Percentiles rank a stretch among this genome's conserved stretches.
Evolutionary conservation across 92 coral and sea anemone genomes (phyloP).

Genomic region (Palythoa caribaeorum): DNA sequence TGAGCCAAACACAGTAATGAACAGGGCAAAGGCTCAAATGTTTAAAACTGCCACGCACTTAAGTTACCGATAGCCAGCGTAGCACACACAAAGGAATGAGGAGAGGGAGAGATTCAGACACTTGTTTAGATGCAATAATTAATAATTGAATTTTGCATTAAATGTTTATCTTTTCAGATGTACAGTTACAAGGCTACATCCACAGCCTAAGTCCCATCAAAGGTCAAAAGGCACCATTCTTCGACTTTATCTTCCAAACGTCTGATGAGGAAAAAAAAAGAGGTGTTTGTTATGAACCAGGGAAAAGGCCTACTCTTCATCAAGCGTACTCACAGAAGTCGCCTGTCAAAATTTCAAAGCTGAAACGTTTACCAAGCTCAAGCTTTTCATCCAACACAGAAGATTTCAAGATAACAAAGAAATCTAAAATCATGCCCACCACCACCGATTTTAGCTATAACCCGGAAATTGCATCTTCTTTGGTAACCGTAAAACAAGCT

Average conservation of each 20-base stretch:
- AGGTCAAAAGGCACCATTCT: conserved; percentile 23
- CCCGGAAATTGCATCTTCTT: conserved; percentile 37
- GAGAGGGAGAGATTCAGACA: conserved; percentile 6
- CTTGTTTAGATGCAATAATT: not conserved
- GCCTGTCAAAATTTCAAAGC: conserved; percentile 44
- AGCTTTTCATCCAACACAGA: conserved; percentile 54
- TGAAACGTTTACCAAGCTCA: conserved; percentile 34
- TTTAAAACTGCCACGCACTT: conserved; percentile 8
- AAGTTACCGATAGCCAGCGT: conserved; percentile 7
- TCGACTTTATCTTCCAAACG: conserved; percentile 55
- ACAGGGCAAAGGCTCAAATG: conserved; percentile 10
- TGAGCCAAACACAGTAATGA: conserved; percentile 8
- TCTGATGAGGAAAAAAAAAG: conserved; percentile 24
- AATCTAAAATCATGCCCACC: conserved; percentile 59
- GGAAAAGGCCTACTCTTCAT: conserved; percentile 32
- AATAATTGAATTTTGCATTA: conserved; percentile 7
- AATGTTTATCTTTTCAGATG: conserved; percentile 13
- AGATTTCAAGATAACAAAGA: conserved; percentile 52
- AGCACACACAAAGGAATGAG: conserved; percentile 6
- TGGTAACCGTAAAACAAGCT: conserved; percentile 16
- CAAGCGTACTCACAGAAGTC: conserved; percentile 47
- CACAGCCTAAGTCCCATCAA: conserved; percentile 54
- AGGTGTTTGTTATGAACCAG: conserved; percentile 34
- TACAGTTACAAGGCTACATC: conserved; percentile 44
- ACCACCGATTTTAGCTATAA: conserved; percentile 53